Evolutionary conservation across 2,888 invertebrate species (phyloP), one percentile per base, ranked within the genome.

Genomic region (Xylota segnis): DNA sequence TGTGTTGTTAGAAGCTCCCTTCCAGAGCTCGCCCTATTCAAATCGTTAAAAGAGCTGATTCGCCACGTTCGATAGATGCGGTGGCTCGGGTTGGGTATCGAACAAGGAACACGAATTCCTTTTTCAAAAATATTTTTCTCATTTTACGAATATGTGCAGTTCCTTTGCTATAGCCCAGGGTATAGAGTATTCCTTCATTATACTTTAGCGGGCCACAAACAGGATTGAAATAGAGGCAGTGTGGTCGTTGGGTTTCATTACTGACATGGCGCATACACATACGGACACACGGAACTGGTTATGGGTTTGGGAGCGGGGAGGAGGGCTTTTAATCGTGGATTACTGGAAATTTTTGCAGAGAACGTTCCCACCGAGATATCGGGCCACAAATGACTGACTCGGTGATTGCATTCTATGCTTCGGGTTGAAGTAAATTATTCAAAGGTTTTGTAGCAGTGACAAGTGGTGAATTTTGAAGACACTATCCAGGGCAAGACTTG

Each of bases 21-120:
- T 27, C 3, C 23, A 23, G 3, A 3, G 54, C 40, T 18, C n/a
- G 34, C 12, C 32, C 66, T 29, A 76, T 76, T 68, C 76, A 59
- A 76, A 68, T 59, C 58, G 58, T 68, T 66, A 58, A 58, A 66
- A 66, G 40, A 68, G 68, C 68, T 68, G 59, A 68, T 76, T 76
- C 40, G 59, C 59, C 40, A 59, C 76, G 50, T 76, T 76, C 56
- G 54, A 59, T 71, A 34, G 47, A 59, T 65, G 23, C 18, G 32
- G 29, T 16, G 5, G 14, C 12, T 27, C n/a, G n/a, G n/a, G n/a
- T n/a, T n/a, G n/a, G n/a, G n/a, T n/a, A 50, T 75, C 54, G 34
- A 40, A 34, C 7, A 45, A 23, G 65, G 56, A 74, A 74, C 74
- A 65, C 58, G 27, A 58, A 75, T 58, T 58, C 56, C 65, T 65